Percentiles rank a stretch among this genome's conserved stretches.
Evolutionary conservation across 2,113 vertebrate species (phyloP).

Genomic region (Dromas ardeola): DNA sequence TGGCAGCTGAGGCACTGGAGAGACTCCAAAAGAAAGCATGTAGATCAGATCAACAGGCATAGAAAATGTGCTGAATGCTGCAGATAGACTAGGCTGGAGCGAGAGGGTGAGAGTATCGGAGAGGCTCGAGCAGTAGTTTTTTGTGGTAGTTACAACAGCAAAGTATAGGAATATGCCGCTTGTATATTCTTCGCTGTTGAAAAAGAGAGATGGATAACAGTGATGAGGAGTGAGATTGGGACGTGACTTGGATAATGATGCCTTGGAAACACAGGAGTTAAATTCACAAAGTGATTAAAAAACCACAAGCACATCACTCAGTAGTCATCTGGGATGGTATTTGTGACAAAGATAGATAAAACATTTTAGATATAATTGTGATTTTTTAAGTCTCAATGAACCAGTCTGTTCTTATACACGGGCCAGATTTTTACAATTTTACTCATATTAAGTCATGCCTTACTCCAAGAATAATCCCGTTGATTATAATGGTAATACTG

Average conservation of each 20-base stretch:
- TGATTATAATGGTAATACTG: slow-evolving; percentile 63
- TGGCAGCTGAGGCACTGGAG: neutral
- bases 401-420: slow-evolving; percentile 34
- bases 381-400: slow-evolving; percentile 50
- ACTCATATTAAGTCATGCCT: slow-evolving; percentile 52
- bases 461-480: slow-evolving; percentile 29
- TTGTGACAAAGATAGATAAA: slow-evolving; percentile 41
- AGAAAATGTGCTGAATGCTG: neutral
- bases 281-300: slow-evolving; percentile 16
- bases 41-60: neutral
- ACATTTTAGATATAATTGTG: slow-evolving; percentile 11
- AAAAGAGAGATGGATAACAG: neutral
- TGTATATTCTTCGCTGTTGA: neutral
- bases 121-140: neutral
- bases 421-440: slow-evolving; percentile 57
- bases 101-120: accelerated
- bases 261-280: neutral
- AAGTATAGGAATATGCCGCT: neutral
- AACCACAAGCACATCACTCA: neutral
- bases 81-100: neutral
- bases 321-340: slow-evolving; percentile 12
- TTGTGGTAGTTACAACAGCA: neutral
- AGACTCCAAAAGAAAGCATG: neutral
- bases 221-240: neutral
- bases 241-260: neutral